Percentiles rank a stretch among this genome's conserved stretches.
Evolutionary conservation across 92 coral and sea anemone genomes (phyloP).

Genomic region (Montipora capitata): DNA sequence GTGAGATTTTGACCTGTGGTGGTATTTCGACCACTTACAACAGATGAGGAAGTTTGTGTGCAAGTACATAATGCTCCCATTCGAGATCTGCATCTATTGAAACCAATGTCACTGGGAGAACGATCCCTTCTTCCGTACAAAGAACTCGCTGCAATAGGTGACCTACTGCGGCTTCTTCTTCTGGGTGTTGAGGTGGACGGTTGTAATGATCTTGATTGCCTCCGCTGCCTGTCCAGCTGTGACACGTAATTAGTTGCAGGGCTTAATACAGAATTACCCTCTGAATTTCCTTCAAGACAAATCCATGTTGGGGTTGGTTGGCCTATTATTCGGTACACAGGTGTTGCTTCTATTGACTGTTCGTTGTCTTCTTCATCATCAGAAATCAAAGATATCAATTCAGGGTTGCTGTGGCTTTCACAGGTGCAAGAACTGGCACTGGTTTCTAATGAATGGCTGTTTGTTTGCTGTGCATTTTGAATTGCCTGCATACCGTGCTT

Average conservation of each 20-base stretch:
- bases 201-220: not conserved
- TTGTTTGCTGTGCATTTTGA: slow-evolving; percentile 5
- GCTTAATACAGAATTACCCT: not conserved
- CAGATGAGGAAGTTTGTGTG: not conserved
- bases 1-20: not conserved
- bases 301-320: not conserved
- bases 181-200: not conserved
- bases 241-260: not conserved
- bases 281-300: not conserved
- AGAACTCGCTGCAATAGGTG: slow-evolving; percentile 1
- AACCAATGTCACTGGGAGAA: not conserved
- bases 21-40: not conserved
- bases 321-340: not conserved
- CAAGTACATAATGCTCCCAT: not conserved
- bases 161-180: slow-evolving; percentile 15
- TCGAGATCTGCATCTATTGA: not conserved
- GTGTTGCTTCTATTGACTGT: not conserved
- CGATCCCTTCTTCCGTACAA: not conserved
- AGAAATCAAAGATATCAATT: slow-evolving; percentile 22
- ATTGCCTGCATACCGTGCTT: not conserved
- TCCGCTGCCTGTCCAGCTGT: slow-evolving; percentile 1
- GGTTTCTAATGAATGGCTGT: not conserved
- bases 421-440: not conserved
- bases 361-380: slow-evolving; percentile 21
- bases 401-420: not conserved